Conservation (phyloP, 2,888 invertebrate species). For the Mesoligia furuncula region DNA sequence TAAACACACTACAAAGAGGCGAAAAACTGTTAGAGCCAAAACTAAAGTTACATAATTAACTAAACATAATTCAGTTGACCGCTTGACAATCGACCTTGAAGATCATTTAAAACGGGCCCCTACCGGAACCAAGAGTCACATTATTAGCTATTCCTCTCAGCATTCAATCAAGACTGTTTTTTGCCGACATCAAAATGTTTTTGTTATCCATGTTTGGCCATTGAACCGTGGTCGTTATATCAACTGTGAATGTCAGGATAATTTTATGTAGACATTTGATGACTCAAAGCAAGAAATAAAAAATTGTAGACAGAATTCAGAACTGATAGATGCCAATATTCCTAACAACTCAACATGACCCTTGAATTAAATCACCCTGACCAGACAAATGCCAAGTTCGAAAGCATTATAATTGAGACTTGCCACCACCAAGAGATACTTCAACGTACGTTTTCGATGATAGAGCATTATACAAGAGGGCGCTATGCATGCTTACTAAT, state of each 20-base stretch:
- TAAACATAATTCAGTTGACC: conserved; percentile 30
- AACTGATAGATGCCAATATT: background rate
- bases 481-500: conserved; percentile 54
- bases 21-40: conserved; percentile 38
- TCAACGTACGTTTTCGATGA: conserved; percentile 45
- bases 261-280: conserved; percentile 28
- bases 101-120: conserved; percentile 47
- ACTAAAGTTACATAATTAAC: conserved; percentile 31
- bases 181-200: conserved; percentile 57
- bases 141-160: conserved; percentile 39
- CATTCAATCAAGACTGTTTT: conserved; percentile 60
- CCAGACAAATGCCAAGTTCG: conserved; percentile 9
- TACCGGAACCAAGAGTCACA: conserved; percentile 39
- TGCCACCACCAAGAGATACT: conserved; percentile 26
- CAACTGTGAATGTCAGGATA: conserved; percentile 55
- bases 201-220: conserved; percentile 65
- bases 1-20: conserved; percentile 19
- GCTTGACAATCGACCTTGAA: conserved; percentile 58
- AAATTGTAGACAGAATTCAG: background rate
- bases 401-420: conserved; percentile 20
- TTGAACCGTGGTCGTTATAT: conserved; percentile 68
- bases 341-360: background rate
- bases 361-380: conserved; percentile 20
- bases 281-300: background rate
- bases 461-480: conserved; percentile 46